These are phyloP conservation scores for Anoplophora glabripennis DNA, from an alignment of 1,140 invertebrate genomes.

Conservation along the genomic window DNA sequence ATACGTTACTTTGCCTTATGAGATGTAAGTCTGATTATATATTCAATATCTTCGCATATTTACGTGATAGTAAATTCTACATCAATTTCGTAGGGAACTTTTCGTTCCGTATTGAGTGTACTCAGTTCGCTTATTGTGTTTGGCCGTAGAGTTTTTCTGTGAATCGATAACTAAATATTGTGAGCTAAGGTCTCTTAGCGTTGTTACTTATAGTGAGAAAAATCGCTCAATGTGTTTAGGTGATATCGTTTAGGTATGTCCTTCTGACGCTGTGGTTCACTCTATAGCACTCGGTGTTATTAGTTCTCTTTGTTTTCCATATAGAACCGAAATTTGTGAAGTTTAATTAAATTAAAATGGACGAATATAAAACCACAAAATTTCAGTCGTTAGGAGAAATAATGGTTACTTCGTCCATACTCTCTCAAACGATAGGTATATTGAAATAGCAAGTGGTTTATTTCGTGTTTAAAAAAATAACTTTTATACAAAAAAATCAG, in stretches of 20 bases:
- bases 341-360: too few species aligned
- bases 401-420: too few species aligned
- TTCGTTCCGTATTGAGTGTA: neutral
- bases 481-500: too few species aligned
- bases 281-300: too few species aligned
- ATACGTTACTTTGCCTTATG: neutral
- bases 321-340: too few species aligned
- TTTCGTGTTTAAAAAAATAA: too few species aligned
- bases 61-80: constrained; percentile 2
- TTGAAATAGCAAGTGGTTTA: too few species aligned
- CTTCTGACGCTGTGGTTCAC: too few species aligned
- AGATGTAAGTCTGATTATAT: constrained; percentile 6
- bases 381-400: too few species aligned
- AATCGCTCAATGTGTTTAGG: constrained; percentile 36
- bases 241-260: constrained; percentile 19
- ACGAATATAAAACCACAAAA: too few species aligned
- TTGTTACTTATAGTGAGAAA: constrained; percentile 35
- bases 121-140: constrained; percentile 11
- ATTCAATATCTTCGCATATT: neutral
- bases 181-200: constrained; percentile 31
- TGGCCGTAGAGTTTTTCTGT: neutral
- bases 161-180: constrained; percentile 9
- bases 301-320: neutral
- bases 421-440: too few species aligned
- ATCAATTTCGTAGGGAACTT: neutral